These are phyloP conservation scores for Cavia aperea DNA, from an alignment of 2,113 vertebrate genomes.

Conservation along the genomic window DNA sequence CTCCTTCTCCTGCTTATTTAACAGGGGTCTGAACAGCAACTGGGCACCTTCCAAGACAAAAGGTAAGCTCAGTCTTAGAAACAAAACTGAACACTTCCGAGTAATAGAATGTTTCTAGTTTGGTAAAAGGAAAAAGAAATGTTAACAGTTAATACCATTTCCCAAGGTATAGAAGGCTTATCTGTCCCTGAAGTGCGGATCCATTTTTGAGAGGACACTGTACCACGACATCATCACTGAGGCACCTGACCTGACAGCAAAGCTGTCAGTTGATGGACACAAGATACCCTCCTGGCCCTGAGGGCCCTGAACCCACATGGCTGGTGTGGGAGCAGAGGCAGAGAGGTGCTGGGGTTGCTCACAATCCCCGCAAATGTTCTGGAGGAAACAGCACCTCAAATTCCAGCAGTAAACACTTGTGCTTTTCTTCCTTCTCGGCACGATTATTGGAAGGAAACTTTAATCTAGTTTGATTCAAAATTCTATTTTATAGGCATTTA, in stretches of 20 bases:
- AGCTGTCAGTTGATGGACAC: neutral
- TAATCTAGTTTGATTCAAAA: neutral
- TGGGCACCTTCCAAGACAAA: slow-evolving; percentile 84
- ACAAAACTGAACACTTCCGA: neutral
- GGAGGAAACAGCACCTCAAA: neutral
- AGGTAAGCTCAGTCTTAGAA: slow-evolving; percentile 13
- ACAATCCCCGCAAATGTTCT: neutral
- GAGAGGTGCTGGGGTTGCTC: neutral
- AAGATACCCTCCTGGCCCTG: fast-evolving
- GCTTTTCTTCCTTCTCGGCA: neutral
- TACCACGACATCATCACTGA: neutral
- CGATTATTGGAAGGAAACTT: neutral
- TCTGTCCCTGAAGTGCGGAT: neutral
- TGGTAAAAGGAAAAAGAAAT: slow-evolving; percentile 1
- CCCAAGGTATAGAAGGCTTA: neutral
- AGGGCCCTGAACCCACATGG: neutral
- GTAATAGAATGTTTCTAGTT: neutral
- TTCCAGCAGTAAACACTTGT: neutral
- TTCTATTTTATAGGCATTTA: neutral
- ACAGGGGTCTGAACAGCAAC: slow-evolving; percentile 83
- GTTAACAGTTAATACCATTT: slow-evolving; percentile 23
- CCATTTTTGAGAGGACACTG: neutral
- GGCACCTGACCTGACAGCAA: neutral
- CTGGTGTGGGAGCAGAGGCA: neutral
- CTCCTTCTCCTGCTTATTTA: slow-evolving; percentile 71